phyloP scores from a whole-genome alignment of 2,888 invertebrate genomes.

The Drosophila histrio region DNA sequence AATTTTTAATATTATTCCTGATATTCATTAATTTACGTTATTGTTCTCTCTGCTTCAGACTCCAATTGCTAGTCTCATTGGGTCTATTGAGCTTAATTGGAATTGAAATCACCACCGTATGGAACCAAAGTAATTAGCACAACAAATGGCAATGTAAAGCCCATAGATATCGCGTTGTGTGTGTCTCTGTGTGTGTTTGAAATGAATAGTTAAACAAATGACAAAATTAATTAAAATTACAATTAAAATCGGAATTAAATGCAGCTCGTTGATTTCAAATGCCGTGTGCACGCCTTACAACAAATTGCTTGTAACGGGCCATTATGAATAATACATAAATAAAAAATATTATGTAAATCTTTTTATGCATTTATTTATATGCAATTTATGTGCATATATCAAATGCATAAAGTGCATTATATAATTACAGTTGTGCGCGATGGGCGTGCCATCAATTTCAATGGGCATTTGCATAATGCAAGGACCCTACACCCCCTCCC shows the following conservation, averaged over 20 bases:
- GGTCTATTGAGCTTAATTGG: neutral
- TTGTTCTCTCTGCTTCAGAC: neutral
- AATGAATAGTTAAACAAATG: constrained; percentile 44
- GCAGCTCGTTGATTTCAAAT: constrained; percentile 33
- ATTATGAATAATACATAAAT: constrained; percentile 50
- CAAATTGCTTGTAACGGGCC: neutral
- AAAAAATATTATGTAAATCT: constrained; percentile 26
- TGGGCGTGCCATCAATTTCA: constrained; percentile 62
- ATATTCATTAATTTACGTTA: too few species aligned
- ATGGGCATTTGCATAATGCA: constrained; percentile 72
- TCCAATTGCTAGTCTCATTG: neutral
- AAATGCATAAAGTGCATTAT: constrained; percentile 61
- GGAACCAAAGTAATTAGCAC: constrained; percentile 4
- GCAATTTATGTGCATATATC: constrained; percentile 16
- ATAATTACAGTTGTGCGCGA: constrained; percentile 68
- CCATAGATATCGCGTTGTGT: neutral
- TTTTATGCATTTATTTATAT: constrained; percentile 14
- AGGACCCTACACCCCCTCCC: neutral
- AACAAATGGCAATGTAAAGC: neutral
- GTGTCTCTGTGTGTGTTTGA: neutral
- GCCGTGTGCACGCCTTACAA: neutral
- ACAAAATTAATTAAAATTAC: constrained; percentile 59
- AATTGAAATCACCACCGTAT: neutral
- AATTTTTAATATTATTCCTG: too few species aligned
- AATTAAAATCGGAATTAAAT: constrained; percentile 33